Evolutionary conservation across 2,797 vertebrate species (phyloP).

Genomic region (Melopsittacus undulatus): DNA sequence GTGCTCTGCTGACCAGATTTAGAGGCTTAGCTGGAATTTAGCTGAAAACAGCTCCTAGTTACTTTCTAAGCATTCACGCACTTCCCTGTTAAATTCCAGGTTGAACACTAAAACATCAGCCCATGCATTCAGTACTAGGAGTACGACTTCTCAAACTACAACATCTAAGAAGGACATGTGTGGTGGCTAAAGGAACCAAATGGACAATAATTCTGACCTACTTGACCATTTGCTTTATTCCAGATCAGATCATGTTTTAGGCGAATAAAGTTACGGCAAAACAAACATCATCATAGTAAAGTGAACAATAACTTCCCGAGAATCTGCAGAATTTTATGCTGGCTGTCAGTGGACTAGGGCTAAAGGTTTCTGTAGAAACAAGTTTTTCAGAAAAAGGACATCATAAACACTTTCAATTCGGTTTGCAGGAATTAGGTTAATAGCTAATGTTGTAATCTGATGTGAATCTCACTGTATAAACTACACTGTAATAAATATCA

Average conservation of each 20-base stretch:
- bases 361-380: not conserved
- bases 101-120: not conserved
- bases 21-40: not conserved
- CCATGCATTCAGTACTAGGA: not conserved
- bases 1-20: not conserved
- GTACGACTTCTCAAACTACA: not conserved
- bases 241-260: not conserved
- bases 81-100: not conserved
- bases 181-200: not conserved
- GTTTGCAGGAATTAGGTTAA: not conserved
- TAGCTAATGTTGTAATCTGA: constrained; percentile 19
- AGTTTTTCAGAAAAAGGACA: not conserved
- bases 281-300: not conserved
- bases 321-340: not conserved
- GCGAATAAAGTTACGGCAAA: not conserved
- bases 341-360: not conserved
- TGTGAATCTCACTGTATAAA: not conserved
- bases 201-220: not conserved
- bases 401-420: not conserved
- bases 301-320: not conserved
- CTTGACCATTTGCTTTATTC: not conserved
- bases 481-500: not conserved
- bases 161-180: not conserved
- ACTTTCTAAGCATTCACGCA: not conserved
- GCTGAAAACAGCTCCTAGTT: not conserved